phyloP scores from a whole-genome alignment of 2,888 invertebrate species.

The Enchytraeus crypticus region DNA sequence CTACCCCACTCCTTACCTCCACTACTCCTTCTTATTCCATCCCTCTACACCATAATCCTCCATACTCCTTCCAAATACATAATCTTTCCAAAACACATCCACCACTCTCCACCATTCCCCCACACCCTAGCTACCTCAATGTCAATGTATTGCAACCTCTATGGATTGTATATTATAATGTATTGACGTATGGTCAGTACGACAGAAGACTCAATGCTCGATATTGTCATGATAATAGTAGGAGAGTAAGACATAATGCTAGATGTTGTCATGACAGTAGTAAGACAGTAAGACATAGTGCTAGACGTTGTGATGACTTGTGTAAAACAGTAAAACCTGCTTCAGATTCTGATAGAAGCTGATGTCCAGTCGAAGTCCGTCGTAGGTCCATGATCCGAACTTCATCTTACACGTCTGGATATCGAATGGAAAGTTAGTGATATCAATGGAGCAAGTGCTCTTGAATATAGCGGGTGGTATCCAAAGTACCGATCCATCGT shows the following conservation, averaged over 20 bases:
- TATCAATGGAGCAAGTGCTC: slow-evolving; percentile 45
- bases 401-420: slow-evolving; percentile 42
- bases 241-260: background rate
- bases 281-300: no score
- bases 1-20: no score
- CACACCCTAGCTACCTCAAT: no score
- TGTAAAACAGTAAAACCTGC: background rate
- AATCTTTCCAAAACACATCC: no score
- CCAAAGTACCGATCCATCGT: slow-evolving; percentile 35
- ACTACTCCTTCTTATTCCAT: no score
- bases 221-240: background rate
- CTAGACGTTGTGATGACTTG: no score
- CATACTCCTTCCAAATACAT: no score
- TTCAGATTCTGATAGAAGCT: slow-evolving; percentile 20
- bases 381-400: slow-evolving; percentile 47
- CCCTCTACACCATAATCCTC: no score
- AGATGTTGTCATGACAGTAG: background rate
- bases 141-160: no score
- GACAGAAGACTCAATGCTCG: background rate
- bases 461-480: slow-evolving; percentile 43
- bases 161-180: no score
- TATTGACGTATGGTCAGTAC: no score
- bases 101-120: no score
- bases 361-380: slow-evolving; percentile 38
- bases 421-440: slow-evolving; percentile 45